Evolutionary conservation across 53 echinoderm and acorn worm genomes (phyloP), one percentile per base, ranked within the genome.

Genomic region (Paracentrotus lividus): DNA sequence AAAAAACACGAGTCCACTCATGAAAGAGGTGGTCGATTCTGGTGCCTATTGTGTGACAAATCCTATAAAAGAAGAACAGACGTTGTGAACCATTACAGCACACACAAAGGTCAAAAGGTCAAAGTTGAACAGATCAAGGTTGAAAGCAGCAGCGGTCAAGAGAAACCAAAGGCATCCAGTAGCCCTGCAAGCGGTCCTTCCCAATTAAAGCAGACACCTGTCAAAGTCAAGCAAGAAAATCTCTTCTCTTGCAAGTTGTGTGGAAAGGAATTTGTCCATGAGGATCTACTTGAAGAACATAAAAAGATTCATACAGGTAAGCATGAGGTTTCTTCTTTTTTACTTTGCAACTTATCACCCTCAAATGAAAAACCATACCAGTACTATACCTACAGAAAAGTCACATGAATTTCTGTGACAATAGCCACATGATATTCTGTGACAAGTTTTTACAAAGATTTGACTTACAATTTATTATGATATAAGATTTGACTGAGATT

Each of bases 21-120:
- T 31, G 53, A 72, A 12, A 66, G 84, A 5, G 66, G 34, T 36
- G 91, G 64, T n/a, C 91, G 69, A 0, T 94, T 91, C 40, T 10
- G 61, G 40, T 94, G 94, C 49, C 34, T 84, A 1, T 14, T 68
- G 20, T 94, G 94, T 61, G 91, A 84, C 29, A 94, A 77, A 68
- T 40, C 91, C 1, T 94, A 90, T 65, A 94, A 92, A 40, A 91
- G 87, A 85, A 86, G 68, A 86, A 44, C 92, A 27, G 86, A 94
- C 44, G 68, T 86, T 85, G 87, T 86, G 34, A 54, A 90, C 45
- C 95, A 94, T 16, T 88, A 38, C 58, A 24, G 14, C 24, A 14
- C 7, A 27, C 18, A 16, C 13, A 58, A 88, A 18, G 58, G 38
- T 36, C 2, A 14, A 29, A 15, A 27, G 89, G 59, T 57, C 47